Percentiles rank a stretch among this genome's conserved stretches.
phyloP scores from a whole-genome alignment of 2,113 vertebrate genomes.

The Colossoma macropomum region DNA sequence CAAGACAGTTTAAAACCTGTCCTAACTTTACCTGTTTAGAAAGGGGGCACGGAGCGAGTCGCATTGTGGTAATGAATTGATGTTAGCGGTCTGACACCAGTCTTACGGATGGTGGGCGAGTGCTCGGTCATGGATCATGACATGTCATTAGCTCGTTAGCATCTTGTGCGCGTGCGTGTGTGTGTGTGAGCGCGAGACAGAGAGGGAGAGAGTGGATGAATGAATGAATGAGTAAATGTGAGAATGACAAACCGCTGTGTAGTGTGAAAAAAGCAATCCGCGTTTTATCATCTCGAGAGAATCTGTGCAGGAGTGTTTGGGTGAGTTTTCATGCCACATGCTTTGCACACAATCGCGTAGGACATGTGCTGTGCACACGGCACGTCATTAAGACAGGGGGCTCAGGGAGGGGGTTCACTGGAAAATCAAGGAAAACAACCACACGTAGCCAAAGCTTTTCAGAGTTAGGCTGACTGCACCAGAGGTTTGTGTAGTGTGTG shows the following conservation, averaged over 20 bases:
- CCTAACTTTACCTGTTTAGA: not conserved
- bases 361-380: conserved; percentile 9
- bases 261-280: no score
- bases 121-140: not conserved
- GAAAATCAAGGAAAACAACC: not conserved
- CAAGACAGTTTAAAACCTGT: not conserved
- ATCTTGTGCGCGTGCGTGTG: not conserved
- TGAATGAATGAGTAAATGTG: not conserved
- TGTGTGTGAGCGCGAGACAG: not conserved
- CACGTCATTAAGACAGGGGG: not conserved
- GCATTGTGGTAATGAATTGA: not conserved
- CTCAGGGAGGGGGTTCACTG: not conserved
- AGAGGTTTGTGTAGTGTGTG: not conserved
- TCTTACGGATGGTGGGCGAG: not conserved
- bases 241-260: not conserved
- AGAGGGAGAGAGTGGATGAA: not conserved
- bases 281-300: no score
- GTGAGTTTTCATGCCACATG: not conserved
- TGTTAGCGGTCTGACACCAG: not conserved
- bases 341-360: not conserved
- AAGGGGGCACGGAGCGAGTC: not conserved
- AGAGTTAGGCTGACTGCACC: not conserved
- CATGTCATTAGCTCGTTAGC: conserved; percentile 15
- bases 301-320: no score
- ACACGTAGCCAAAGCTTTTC: not conserved